Conservation (phyloP, 30 jellyfish, hydroid and myxozoan species). For the Chrysaora quinquecirrha region DNA sequence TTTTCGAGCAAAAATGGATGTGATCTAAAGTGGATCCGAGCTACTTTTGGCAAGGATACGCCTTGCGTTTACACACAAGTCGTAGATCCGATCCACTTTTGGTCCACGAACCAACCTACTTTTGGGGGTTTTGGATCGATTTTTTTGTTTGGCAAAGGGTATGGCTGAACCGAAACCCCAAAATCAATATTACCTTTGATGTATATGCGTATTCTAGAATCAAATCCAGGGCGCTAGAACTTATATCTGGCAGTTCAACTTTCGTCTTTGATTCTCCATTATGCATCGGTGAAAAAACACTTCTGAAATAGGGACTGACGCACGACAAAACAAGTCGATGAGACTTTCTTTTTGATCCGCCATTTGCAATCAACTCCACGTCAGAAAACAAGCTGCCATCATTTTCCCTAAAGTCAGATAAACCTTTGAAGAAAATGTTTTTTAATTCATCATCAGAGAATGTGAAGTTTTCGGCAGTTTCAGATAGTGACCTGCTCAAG, state of each 20-base stretch:
- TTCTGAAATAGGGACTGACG: constrained; percentile 63
- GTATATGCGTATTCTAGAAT: constrained; percentile 21
- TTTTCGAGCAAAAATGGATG: no score
- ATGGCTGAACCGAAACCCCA: no score
- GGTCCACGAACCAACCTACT: no score
- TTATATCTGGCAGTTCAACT: constrained; percentile 22
- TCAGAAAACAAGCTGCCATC: constrained; percentile 35
- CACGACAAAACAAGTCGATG: constrained; percentile 54
- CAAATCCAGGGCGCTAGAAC: background rate
- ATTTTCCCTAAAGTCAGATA: constrained; percentile 40
- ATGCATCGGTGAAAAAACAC: constrained; percentile 48
- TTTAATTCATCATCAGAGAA: background rate
- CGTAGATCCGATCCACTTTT: no score
- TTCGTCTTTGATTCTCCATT: constrained; percentile 1
- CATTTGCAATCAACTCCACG: constrained; percentile 33
- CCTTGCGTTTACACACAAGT: no score
- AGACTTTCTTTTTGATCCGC: constrained; percentile 21
- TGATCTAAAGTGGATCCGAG: no score
- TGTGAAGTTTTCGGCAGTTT: background rate
- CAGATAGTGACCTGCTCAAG: constrained; percentile 44
- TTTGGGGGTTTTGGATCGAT: no score
- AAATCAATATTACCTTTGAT: constrained; percentile 43
- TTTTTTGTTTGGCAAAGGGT: no score
- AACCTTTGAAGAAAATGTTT: constrained; percentile 15
- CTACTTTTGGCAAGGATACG: no score